Conservation (phyloP, 2,113 vertebrate genomes). For the Menura novaehollandiae region DNA sequence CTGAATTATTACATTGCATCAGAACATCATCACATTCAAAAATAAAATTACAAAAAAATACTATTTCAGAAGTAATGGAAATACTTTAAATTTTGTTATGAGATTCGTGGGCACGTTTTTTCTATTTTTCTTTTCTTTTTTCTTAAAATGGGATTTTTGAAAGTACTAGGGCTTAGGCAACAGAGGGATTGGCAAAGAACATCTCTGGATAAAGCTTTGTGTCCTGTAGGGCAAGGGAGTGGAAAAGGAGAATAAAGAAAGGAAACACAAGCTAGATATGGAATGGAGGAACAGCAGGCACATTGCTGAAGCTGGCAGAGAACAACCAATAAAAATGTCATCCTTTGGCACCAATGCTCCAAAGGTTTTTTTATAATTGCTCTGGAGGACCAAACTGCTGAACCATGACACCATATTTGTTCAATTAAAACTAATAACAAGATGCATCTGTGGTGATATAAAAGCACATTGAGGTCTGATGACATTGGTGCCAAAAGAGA, state of each 20-base stretch:
- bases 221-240: not conserved
- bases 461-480: not conserved
- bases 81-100: not conserved
- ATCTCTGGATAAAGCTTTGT: not conserved
- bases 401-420: not conserved
- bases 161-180: not conserved
- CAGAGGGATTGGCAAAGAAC: not conserved
- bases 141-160: not conserved
- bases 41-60: not conserved
- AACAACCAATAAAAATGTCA: not conserved
- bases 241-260: not conserved
- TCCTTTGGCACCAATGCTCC: not conserved
- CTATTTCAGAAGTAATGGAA: not conserved
- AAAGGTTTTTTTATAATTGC: not conserved
- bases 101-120: not conserved
- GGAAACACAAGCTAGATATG: not conserved
- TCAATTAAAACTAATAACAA: not conserved
- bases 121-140: not conserved
- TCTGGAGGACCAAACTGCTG: not conserved
- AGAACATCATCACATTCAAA: not conserved
- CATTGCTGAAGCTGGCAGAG: not conserved
- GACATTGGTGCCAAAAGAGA: not conserved
- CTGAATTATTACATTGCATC: not conserved
- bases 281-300: not conserved
- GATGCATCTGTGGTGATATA: not conserved